Evolutionary conservation across 1,140 invertebrate genomes (phyloP).

Genomic region (Eupeodes corollae): DNA sequence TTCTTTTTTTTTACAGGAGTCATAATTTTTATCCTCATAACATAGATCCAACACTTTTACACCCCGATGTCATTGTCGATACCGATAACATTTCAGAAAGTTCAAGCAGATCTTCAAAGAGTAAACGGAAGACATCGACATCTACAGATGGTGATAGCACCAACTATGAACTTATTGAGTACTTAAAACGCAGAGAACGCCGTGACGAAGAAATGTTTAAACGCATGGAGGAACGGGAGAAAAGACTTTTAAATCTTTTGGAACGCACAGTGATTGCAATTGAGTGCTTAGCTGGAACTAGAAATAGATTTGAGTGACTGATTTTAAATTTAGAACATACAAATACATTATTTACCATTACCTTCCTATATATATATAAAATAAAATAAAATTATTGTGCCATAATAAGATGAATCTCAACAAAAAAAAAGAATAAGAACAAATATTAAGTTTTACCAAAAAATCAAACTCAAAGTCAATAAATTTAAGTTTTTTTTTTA

Average conservation of each 20-base stretch:
- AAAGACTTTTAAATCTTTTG: slow-evolving; percentile 25
- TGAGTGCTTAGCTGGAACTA: slow-evolving; percentile 17
- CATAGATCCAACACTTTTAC: slow-evolving; percentile 29
- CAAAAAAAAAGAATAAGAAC: too few species aligned
- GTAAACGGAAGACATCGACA: slow-evolving; percentile 29
- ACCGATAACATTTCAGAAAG: slow-evolving; percentile 34
- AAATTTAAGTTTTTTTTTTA: too few species aligned
- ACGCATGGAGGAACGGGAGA: slow-evolving; percentile 33
- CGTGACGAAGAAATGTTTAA: slow-evolving; percentile 30
- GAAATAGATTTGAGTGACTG: too few species aligned
- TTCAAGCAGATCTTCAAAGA: slow-evolving; percentile 25
- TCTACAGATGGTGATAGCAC: slow-evolving; percentile 34
- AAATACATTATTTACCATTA: too few species aligned
- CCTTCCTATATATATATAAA: too few species aligned
- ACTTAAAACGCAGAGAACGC: slow-evolving; percentile 31
- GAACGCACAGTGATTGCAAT: slow-evolving; percentile 32
- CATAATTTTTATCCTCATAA: slow-evolving; percentile 31
- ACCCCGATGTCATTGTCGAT: slow-evolving; percentile 34
- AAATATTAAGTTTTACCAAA: too few species aligned
- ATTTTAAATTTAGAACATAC: too few species aligned
- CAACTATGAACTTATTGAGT: slow-evolving; percentile 34
- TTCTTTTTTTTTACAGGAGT: slow-evolving; percentile 12
- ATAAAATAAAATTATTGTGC: too few species aligned
- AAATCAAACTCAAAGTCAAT: too few species aligned
- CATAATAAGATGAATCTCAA: too few species aligned